Evolutionary conservation across 2,113 vertebrate species (phyloP).

Genomic region (Halichoerus grypus): DNA sequence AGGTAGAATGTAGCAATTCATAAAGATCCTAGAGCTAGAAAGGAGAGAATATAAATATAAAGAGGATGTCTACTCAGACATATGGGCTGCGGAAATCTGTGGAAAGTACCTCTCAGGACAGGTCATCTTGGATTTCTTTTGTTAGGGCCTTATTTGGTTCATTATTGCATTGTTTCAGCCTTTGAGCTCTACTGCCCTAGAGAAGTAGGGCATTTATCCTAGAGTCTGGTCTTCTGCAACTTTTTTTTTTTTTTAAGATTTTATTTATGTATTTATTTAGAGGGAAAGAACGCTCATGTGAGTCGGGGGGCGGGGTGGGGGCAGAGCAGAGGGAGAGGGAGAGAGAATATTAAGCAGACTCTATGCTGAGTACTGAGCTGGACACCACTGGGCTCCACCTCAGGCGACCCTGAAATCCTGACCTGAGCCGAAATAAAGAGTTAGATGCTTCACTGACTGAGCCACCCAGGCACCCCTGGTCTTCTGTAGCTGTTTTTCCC

Average conservation of each 20-base stretch:
- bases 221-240: not conserved
- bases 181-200: not conserved
- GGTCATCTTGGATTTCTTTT: not conserved
- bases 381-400: not conserved
- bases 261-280: not conserved
- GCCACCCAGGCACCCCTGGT: not conserved
- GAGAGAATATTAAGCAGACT: not conserved
- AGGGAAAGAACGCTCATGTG: not conserved
- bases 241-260: not conserved
- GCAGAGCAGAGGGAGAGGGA: not conserved
- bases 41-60: not conserved
- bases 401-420: not conserved
- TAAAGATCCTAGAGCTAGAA: conserved; percentile 22
- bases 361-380: not conserved
- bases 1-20: not conserved
- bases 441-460: not conserved
- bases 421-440: not conserved
- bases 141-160: not conserved
- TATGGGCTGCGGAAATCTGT: not conserved
- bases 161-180: not conserved
- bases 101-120: not conserved
- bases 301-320: not conserved
- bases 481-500: not conserved
- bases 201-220: conserved; percentile 3
- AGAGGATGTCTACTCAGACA: not conserved